Evolutionary conservation across 2,797 vertebrate species (phyloP).

Genomic region (Oophaga sylvatica): DNA sequence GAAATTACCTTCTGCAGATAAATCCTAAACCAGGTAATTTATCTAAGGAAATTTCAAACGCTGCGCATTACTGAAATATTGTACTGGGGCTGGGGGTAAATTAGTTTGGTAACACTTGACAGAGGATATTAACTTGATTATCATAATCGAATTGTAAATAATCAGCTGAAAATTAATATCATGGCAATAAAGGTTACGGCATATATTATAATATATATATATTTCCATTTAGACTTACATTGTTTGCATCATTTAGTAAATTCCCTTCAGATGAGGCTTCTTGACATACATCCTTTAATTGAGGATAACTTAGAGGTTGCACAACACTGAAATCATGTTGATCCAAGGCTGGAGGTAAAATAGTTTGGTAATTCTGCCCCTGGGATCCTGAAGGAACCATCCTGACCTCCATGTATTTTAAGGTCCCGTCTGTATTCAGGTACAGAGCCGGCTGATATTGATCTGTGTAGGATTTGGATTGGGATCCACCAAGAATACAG

Average conservation of each 20-base stretch:
- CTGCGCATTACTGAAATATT: conserved; percentile 53
- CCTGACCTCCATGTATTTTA: neutral
- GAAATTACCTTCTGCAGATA: neutral
- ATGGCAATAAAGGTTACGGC: too few relatives aligned
- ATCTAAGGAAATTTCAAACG: conserved; percentile 7
- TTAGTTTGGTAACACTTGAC: conserved; percentile 89
- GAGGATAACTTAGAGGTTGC: conserved; percentile 3
- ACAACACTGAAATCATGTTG: conserved; percentile 57
- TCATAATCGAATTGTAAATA: conserved; percentile 91
- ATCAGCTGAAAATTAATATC: too few relatives aligned
- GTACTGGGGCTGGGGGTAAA: conserved; percentile 88
- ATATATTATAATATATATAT: too few relatives aligned
- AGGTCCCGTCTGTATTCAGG: too few relatives aligned
- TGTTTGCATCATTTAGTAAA: too few relatives aligned
- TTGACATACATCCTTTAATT: neutral
- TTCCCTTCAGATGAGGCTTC: too few relatives aligned
- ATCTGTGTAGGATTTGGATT: too few relatives aligned
- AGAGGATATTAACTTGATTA: conserved; percentile 78
- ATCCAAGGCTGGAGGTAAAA: conserved; percentile 89
- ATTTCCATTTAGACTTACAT: too few relatives aligned
- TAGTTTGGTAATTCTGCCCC: conserved; percentile 83
- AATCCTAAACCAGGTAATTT: neutral
- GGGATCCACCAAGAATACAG: too few relatives aligned
- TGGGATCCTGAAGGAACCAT: too few relatives aligned
- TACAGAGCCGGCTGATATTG: too few relatives aligned